Base-by-base conservation (phyloP, 2,888 invertebrate genomes). In the Aleiodes leptofemur region DNA sequence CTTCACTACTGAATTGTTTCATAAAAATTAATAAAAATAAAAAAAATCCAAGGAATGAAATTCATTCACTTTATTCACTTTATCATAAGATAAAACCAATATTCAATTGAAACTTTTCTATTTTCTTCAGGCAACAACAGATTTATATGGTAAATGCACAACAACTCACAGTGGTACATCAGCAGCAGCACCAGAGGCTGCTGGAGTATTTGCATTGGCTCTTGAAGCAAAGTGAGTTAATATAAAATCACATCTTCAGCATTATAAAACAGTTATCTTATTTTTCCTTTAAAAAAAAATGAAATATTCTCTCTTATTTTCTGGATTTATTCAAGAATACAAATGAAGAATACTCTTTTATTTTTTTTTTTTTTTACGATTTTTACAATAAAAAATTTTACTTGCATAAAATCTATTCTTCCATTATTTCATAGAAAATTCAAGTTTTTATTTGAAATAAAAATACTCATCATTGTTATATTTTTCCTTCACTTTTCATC, bases 111-210 rank as follows among this genome's bases (percentile, higher is more conserved):
- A 29, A 56, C 2, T 43, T 34, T 53, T 13, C 51, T 51, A n/a
- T 76, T 69, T 61, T 55, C 83, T 87, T 57, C 85, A 95, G 94
- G 98, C 99, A 9, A 99, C 99, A 4, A 99, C 99, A 0, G 99
- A 99, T 90, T 91, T 99, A 80, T 99, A 99, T 90, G 99, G 99
- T 6, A 97, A 98, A 90, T 99, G 99, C 88, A 99, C 99, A 2
- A 98, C 98, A 43, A 98, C 98, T 0, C 99, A 99, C 91, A 98
- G 98, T 0, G 99, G 99, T 57, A 99, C 99, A 0, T 99, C 98
- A 4, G 99, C 99, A 0, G 99, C 99, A 0, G 99, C 99, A 7
- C 99, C 99, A 0, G 99, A 99, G 90, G 99, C 99, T 6, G 99
- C 99, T 9, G 98, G 98, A 7, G 98, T 99, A 11, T 99, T 98